Conservation (phyloP, 2,888 invertebrate species). For the Catocala nupta region DNA sequence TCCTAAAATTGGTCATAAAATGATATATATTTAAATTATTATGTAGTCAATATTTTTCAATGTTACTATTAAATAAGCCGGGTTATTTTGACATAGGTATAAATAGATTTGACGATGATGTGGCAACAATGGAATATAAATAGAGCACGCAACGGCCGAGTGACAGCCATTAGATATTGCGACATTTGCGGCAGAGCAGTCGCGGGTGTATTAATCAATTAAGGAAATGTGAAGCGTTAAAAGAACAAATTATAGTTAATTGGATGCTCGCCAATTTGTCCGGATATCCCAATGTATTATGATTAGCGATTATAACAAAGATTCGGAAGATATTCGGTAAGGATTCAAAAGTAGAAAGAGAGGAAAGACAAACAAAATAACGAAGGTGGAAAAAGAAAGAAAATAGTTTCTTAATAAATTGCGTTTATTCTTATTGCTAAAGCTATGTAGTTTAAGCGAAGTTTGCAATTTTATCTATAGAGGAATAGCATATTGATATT, state of each 20-base stretch:
- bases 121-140: slow-evolving; percentile 55
- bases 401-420: slow-evolving; percentile 68
- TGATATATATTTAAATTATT: no score
- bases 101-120: slow-evolving; percentile 33
- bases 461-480: no score
- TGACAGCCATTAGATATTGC: slow-evolving; percentile 57
- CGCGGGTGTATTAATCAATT: slow-evolving; percentile 76
- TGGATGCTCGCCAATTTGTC: slow-evolving; percentile 42
- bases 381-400: slow-evolving; percentile 60
- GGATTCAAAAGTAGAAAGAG: background rate
- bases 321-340: background rate
- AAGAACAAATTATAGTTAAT: slow-evolving; percentile 69
- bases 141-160: slow-evolving; percentile 71
- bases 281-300: background rate
- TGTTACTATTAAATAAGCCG: background rate
- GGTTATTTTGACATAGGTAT: slow-evolving; percentile 13
- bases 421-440: slow-evolving; percentile 33
- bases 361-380: slow-evolving; percentile 60
- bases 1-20: no score
- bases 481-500: background rate
- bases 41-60: background rate
- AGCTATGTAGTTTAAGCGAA: slow-evolving; percentile 30
- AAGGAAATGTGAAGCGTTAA: slow-evolving; percentile 57
- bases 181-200: slow-evolving; percentile 33
- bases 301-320: no score